Evolutionary conservation across 2,888 invertebrate genomes (phyloP), one percentile per base, ranked within the genome.

Genomic region (Rotaria macrura): DNA sequence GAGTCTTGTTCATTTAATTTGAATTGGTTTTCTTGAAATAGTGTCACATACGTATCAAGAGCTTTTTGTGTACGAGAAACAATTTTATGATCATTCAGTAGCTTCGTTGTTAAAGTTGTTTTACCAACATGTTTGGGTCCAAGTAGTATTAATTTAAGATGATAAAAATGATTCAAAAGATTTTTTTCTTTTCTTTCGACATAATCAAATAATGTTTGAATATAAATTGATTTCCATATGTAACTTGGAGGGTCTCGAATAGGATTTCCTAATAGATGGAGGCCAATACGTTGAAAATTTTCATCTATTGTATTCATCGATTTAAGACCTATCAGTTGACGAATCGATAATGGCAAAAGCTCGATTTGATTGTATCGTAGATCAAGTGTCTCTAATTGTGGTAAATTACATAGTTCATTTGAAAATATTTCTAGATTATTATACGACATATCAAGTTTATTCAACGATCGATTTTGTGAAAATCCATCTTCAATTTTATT

Each of bases 321-420:
- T 79, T 79, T 40, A n/a, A 79, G 3, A 79, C 25, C 10, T 1
- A 4, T 79, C 43, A 79, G 40, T 1, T 43, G 79, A 43, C 79
- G 40, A 43, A 79, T 43, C 1, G 43, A 40, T 43, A 79, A 79
- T 55, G 84, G 84, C 20, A 86, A 25, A 4, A 29, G n/a, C 12
- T 25, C 43, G 25, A 86, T 54, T 55, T 84, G 49, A 74, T 86
- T 86, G 57, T 43, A 74, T 55, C 84, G 49, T 47, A 86, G 40
- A 34, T 86, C 86, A 40, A 86, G 54, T 57, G 52, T 47, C 83
- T 86, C 84, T 29, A 86, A 57, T 29, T 84, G 54, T 43, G 38
- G 17, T 25, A 86, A 34, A 55, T 79, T 29, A 23, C 84, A 74
- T 43, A 86, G 29, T 38, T 86, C 84, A 49, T 55, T 43, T 23